A percentile compares a stretch with the other conserved stretches of the same genome.
These are phyloP conservation scores for Lipophrys pholis DNA, from an alignment of 2,113 vertebrate species.

Conservation along the genomic window DNA sequence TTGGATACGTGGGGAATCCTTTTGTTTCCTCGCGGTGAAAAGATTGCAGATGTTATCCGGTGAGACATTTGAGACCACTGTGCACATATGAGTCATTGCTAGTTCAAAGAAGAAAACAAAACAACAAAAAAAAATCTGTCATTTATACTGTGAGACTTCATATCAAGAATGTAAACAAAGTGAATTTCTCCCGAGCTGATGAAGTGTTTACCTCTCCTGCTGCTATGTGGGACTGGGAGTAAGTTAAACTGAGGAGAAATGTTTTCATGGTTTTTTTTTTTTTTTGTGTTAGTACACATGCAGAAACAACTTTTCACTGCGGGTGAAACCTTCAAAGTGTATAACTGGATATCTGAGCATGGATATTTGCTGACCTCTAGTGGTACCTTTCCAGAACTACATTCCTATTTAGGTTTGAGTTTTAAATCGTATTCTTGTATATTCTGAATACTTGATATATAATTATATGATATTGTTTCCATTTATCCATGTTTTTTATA, in stretches of 20 bases:
- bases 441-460: conserved; percentile 70
- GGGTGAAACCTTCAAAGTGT: conserved; percentile 45
- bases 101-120: conserved; percentile 16
- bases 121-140: conserved; percentile 25
- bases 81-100: conserved; percentile 65
- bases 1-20: conserved; percentile 29
- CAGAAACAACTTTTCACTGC: conserved; percentile 49
- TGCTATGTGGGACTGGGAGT: conserved; percentile 56
- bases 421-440: conserved; percentile 67
- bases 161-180: conserved; percentile 74
- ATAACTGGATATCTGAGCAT: conserved; percentile 77
- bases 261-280: conserved; percentile 6
- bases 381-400: conserved; percentile 77
- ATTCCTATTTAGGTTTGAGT: conserved; percentile 77
- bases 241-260: conserved; percentile 6
- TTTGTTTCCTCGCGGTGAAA: conserved; percentile 48
- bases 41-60: conserved; percentile 49
- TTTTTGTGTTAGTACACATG: conserved; percentile 49
- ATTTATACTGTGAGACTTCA: conserved; percentile 74
- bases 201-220: conserved; percentile 52
- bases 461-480: conserved; percentile 55
- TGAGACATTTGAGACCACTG: conserved; percentile 65
- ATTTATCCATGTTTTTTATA: conserved; percentile 62
- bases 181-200: conserved; percentile 44
- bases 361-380: conserved; percentile 82